These are phyloP conservation scores for Tethea ocularis DNA, from an alignment of 2,888 invertebrate species.

Conservation along the genomic window DNA sequence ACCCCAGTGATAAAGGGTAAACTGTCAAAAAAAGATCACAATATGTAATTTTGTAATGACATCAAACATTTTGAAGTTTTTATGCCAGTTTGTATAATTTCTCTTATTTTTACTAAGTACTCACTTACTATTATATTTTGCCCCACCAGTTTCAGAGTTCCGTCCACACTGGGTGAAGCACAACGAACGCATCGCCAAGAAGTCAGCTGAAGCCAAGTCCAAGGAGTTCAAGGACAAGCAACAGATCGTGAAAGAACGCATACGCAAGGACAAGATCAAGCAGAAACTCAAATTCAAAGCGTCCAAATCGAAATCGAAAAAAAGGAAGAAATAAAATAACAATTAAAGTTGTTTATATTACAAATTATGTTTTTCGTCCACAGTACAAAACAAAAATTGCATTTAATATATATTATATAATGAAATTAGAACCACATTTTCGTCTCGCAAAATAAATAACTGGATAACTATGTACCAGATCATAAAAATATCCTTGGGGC, in stretches of 20 bases:
- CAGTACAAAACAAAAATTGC: too few species aligned
- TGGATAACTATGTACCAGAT: too few species aligned
- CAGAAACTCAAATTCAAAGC: slow-evolving; percentile 75
- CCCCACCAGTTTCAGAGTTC: slow-evolving; percentile 75
- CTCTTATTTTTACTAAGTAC: too few species aligned
- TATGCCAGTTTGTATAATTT: too few species aligned
- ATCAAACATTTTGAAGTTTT: too few species aligned
- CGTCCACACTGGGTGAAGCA: slow-evolving; percentile 91
- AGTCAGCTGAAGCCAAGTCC: slow-evolving; percentile 63
- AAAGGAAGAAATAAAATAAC: slow-evolving; percentile 47
- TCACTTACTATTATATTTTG: neutral
- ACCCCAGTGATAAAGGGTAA: too few species aligned
- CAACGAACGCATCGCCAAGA: slow-evolving; percentile 85
- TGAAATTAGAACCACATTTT: too few species aligned
- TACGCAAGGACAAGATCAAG: slow-evolving; percentile 86
- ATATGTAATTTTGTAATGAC: too few species aligned
- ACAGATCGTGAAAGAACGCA: slow-evolving; percentile 90
- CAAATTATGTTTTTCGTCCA: neutral
- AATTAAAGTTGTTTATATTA: slow-evolving; percentile 11
- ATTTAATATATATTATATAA: too few species aligned
- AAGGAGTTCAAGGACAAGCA: slow-evolving; percentile 89
- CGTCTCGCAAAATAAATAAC: too few species aligned
- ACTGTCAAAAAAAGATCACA: too few species aligned
- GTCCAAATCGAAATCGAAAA: slow-evolving; percentile 65
- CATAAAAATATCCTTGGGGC: too few species aligned